Base-by-base conservation (phyloP, 2,797 vertebrate species). In the Heteromormyrus szaboi region DNA sequence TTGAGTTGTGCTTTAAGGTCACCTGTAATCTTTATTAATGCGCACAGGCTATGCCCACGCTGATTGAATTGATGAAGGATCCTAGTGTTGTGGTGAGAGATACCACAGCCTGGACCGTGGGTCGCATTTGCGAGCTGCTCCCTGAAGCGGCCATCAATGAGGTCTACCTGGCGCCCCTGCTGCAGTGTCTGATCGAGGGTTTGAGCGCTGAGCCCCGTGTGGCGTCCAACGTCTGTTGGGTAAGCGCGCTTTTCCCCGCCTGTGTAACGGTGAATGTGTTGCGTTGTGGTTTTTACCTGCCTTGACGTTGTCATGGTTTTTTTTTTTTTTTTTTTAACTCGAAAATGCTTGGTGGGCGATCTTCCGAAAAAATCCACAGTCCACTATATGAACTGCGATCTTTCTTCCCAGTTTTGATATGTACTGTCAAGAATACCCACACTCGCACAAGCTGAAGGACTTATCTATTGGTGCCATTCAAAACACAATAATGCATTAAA, bases 31-130 rank as follows among this genome's bases (percentile, higher is more conserved):
- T 79, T 3, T 44, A n/a, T 44, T 19, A 9, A 19, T 44, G 6
- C 44, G 12, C 41, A 41, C 88, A 99, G 98, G 98, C 97, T 0
- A 99, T 99, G 98, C 98, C 97, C 0, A 99, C 98, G 0, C 91
- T 99, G 88, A 99, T 99, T 50, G 98, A 99, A 93, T 95, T 99
- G 92, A 99, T 99, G 98, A 99, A 99, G 94, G 98, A 99, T 91
- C 98, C 97, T 91, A 98, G 97, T 0, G 98, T 99, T 85, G 98
- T 99, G 92, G 98, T 99, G 76, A 95, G 98, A 92, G 98, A 99
- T 94, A 99, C 98, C 1, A 98, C 98, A 0, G 98, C 98, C 0
- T 99, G 98, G 98, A 99, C 98, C 0, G 97, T 99, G 93, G 98
- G 98, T 5, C 92, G 98, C 89, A 99, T 99, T 93, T 99, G 98